Base-by-base conservation (phyloP, 2,113 vertebrate species). In the Cacatua alba region DNA sequence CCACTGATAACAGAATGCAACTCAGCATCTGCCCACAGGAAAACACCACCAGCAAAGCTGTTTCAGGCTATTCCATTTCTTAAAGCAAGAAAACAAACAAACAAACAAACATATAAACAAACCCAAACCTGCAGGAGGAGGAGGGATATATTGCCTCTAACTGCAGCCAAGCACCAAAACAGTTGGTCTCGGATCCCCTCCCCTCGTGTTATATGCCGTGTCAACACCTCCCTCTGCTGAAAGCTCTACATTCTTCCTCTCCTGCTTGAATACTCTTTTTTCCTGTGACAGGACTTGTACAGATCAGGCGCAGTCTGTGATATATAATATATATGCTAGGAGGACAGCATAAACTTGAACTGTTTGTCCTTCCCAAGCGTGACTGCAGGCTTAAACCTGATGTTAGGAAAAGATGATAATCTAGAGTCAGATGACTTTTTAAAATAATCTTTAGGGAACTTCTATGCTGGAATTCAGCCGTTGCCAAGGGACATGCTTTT, bases 161-260 rank as follows among this genome's bases (percentile, higher is more conserved):
- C 33, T 62, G 63, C 14, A 74, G 70, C 31, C 35, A 44, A 81
- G 79, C 29, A 7, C 81, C 63, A 81, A 72, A 91, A 39, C 13
- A 90, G 37, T 33, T 75, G 13, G 35, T 35, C 48, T 88, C 28
- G 10, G 37, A 68, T 95, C 64, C 68, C 69, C 86, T 91, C 78
- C 83, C 57, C 46, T 82, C 8, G 59, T 94, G 85, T 94, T 92
- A 37, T 92, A 95, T 14, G 41, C 96, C 92, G 96, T 97, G 96
- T 97, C 96, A 98, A 97, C 97, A 95, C 86, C 97, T 98, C 97
- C 97, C 97, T 98, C 97, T 98, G 94, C 97, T 97, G 97, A 97
- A 91, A 95, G 92, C 91, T 96, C 85, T 57, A 74, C 92, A 97
- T 96, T 95, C 83, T 69, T 96, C 78, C 86, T 86, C 41, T 92